These are phyloP conservation scores for Dryoscopus gambensis DNA, from an alignment of 2,113 vertebrate genomes.

Conservation along the genomic window DNA sequence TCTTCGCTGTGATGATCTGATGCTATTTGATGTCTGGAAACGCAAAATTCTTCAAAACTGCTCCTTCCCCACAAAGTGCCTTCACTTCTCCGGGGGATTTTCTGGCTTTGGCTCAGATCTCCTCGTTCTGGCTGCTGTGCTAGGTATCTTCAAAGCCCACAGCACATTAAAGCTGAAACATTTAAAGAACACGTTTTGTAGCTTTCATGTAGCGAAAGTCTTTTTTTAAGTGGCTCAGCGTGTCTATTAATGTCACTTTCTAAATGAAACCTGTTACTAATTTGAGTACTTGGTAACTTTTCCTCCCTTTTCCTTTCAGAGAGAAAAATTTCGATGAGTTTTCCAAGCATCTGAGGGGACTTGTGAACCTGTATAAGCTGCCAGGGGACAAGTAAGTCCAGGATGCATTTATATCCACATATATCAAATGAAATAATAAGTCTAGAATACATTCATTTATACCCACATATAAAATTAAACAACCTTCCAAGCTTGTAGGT, in stretches of 20 bases:
- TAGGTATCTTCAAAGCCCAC: not conserved
- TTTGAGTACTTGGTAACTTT: not conserved
- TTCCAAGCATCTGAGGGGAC: conserved; percentile 94
- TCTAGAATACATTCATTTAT: not conserved
- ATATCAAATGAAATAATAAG: accelerated
- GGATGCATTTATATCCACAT: not conserved
- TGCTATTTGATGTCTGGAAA: not conserved
- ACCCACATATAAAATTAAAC: not conserved
- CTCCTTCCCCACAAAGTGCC: not conserved
- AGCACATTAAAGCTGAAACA: not conserved
- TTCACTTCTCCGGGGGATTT: not conserved
- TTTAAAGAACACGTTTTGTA: not conserved
- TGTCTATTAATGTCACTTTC: not conserved
- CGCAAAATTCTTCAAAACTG: not conserved
- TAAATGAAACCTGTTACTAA: not conserved
- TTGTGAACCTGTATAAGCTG: conserved; percentile 95
- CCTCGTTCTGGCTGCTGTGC: not conserved
- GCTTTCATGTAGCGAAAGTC: not conserved
- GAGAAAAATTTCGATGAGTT: conserved; percentile 99
- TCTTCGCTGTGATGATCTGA: not conserved
- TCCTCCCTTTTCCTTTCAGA: conserved; percentile 64
- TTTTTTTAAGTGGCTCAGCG: not conserved
- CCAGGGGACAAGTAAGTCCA: conserved; percentile 93
- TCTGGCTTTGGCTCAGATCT: not conserved
- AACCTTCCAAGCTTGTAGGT: not conserved